Percentiles rank a stretch among this genome's conserved stretches.
Evolutionary conservation across 2,113 vertebrate species (phyloP).

Genomic region (Aptenodytes patagonicus): DNA sequence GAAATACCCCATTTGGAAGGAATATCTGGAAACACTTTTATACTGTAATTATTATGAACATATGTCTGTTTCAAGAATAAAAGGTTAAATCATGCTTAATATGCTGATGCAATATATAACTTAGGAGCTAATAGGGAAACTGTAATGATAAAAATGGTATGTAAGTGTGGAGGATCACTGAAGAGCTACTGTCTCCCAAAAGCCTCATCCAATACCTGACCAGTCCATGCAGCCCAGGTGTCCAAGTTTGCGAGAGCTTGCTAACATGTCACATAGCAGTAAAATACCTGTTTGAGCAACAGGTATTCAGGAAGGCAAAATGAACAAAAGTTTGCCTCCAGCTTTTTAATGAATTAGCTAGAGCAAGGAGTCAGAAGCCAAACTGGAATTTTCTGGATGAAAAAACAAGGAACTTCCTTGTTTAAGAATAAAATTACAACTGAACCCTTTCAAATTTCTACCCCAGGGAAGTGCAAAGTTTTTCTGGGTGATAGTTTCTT

Average conservation of each 20-base stretch:
- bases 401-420: neutral
- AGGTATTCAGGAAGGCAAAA: neutral
- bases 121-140: neutral
- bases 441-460: neutral
- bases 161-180: neutral
- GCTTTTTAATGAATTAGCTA: neutral
- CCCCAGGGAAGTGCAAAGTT: neutral
- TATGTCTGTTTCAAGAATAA: neutral
- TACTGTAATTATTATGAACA: neutral
- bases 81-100: neutral
- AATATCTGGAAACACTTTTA: neutral
- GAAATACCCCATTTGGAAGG: neutral
- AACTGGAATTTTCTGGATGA: neutral
- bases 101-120: neutral
- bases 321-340: neutral
- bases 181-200: neutral
- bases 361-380: neutral
- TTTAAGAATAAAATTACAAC: neutral
- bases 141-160: neutral
- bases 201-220: neutral
- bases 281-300: neutral
- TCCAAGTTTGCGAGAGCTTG: neutral
- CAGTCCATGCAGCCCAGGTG: neutral
- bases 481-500: neutral
- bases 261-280: accelerated